Evolutionary conservation across 2,113 vertebrate genomes (phyloP), one percentile per base, ranked within the genome.

Genomic region (Lophius piscatorius): DNA sequence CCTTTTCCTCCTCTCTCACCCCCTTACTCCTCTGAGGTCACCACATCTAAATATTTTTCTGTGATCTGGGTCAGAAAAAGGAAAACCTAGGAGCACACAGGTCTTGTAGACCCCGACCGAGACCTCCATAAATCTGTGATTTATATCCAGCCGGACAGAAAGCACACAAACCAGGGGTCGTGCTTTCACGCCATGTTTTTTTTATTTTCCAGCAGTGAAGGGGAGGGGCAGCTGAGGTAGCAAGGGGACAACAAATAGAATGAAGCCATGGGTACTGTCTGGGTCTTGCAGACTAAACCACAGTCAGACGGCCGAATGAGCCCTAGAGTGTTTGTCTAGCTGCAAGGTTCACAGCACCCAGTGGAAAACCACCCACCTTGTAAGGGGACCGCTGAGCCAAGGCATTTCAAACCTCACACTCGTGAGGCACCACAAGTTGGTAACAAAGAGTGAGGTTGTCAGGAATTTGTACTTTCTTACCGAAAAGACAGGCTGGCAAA

Each of bases 311-410:
- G 63, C 52, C 34, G 84, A 86, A 82, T 76, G 81, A 83, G 70
- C 84, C 67, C 48, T 68, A 58, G 58, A 78, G 80, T 90, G 83
- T 92, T 89, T 91, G 78, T 87, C 74, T 90, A 84, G 85, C 83
- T 75, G 77, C 86, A 82, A 59, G 85, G 80, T 87, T 87, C 76
- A 62, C 22, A 62, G 80, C 75, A 39, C 73, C 74, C 75, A 66
- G 74, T 81, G 78, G 69, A 81, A 85, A 90, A 76, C 91, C 91
- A 92, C 91, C 91, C 91, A 93, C 91, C 85, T 87, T 70, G 88
- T 71, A 26, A 64, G 62, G 76, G 77, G 65, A 67, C 81, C 71
- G 20, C 76, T 44, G 83, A 50, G 72, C 82, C 51, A 9, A 73
- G 65, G 69, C 63, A 26, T 79, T 78, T 81, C 45, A 78, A 51